phyloP scores from a whole-genome alignment of 2,888 invertebrate genomes.

The Parascotia fuliginaria region DNA sequence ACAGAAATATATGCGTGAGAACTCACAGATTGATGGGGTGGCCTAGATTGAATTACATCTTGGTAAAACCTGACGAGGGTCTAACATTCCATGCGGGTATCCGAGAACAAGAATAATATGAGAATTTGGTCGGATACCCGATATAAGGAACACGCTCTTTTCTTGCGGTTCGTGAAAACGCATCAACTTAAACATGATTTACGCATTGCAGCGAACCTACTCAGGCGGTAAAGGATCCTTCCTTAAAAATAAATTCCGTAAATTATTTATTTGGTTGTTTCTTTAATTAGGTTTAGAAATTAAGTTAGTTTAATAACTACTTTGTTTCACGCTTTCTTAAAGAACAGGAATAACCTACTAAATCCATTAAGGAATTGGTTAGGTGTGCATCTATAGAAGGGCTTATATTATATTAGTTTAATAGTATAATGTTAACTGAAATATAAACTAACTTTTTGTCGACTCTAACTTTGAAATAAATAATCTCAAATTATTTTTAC shows the following conservation, averaged over 20 bases:
- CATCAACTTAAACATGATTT: constrained; percentile 29
- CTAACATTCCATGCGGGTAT: constrained; percentile 74
- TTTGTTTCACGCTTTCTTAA: neutral
- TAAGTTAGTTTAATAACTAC: too few relatives aligned
- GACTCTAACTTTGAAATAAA: too few relatives aligned
- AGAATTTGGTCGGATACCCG: constrained; percentile 67
- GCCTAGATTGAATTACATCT: constrained; percentile 85
- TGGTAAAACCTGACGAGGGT: constrained; percentile 83
- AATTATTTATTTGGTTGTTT: too few relatives aligned
- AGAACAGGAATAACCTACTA: too few relatives aligned
- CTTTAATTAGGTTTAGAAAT: neutral
- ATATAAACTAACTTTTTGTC: too few relatives aligned
- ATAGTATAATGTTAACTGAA: too few relatives aligned
- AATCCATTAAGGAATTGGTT: too few relatives aligned
- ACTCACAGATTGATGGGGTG: constrained; percentile 83
- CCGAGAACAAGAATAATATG: constrained; percentile 74
- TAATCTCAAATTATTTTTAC: too few relatives aligned
- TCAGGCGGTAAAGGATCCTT: too few relatives aligned
- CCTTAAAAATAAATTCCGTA: too few relatives aligned
- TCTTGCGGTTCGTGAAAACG: constrained; percentile 26
- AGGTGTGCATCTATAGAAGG: too few relatives aligned
- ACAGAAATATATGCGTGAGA: constrained; percentile 85
- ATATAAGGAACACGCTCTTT: constrained; percentile 47
- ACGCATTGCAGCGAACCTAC: constrained; percentile 9
- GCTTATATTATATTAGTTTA: too few relatives aligned